Conservation (phyloP, 2,113 vertebrate genomes). For the Chaetorhynchus papuensis region DNA sequence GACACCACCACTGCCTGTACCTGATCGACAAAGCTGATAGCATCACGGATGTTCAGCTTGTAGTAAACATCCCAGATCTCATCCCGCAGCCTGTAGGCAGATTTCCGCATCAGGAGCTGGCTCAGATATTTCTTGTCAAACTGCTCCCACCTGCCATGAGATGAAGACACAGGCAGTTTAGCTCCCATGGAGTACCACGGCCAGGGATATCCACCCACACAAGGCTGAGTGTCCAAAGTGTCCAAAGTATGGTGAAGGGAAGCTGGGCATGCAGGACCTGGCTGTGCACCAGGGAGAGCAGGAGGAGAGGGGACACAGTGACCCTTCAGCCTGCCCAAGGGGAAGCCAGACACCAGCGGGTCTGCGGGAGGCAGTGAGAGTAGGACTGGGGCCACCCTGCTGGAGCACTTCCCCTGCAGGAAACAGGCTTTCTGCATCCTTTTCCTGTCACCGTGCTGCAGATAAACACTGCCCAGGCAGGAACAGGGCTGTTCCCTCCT, state of each 20-base stretch:
- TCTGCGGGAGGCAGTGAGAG: neutral
- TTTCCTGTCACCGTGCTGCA: neutral
- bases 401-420: neutral
- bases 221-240: neutral
- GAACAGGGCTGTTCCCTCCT: neutral
- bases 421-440: neutral
- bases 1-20: slow-evolving; percentile 40
- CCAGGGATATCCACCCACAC: neutral
- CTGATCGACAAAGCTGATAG: slow-evolving; percentile 95
- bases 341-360: neutral
- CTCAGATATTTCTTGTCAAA: slow-evolving; percentile 97
- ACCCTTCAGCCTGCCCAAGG: neutral
- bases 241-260: fast-evolving
- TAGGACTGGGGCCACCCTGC: neutral
- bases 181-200: neutral
- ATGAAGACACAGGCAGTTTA: neutral
- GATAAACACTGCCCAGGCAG: neutral
- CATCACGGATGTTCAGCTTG: slow-evolving; percentile 96
- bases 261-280: neutral
- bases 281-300: neutral
- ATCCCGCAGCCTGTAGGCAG: slow-evolving; percentile 88
- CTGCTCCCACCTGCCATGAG: slow-evolving; percentile 87
- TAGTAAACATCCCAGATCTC: slow-evolving; percentile 97
- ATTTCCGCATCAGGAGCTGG: slow-evolving; percentile 89
- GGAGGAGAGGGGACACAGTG: neutral